Conservation (phyloP, 2,888 invertebrate genomes). For the Chaetogeoica ovagalla region DNA sequence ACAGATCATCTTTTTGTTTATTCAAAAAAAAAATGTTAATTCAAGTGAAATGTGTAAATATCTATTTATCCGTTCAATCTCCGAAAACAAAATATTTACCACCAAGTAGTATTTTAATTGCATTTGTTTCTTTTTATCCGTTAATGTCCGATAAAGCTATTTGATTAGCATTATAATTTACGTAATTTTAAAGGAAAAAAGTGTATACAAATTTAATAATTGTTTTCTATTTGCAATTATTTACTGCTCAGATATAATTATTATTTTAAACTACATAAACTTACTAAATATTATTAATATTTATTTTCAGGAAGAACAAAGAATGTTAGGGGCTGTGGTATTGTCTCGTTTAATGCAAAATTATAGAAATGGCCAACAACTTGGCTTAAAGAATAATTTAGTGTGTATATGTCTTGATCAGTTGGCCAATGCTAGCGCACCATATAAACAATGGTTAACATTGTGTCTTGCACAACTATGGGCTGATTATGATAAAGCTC, state of each 20-base stretch:
- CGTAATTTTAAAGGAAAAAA: neutral
- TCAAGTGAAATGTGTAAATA: neutral
- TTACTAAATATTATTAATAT: slow-evolving; percentile 13
- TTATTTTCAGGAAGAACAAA: slow-evolving; percentile 71
- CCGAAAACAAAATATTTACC: neutral
- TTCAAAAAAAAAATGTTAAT: neutral
- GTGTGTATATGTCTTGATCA: slow-evolving; percentile 92
- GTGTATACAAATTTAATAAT: neutral
- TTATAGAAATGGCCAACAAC: slow-evolving; percentile 85
- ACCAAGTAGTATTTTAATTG: neutral
- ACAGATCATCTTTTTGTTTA: neutral
- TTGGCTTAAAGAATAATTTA: slow-evolving; percentile 84
- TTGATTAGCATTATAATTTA: neutral
- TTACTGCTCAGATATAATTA: neutral
- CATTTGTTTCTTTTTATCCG: neutral
- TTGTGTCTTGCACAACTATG: slow-evolving; percentile 89
- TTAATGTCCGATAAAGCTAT: neutral
- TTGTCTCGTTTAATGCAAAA: slow-evolving; percentile 90
- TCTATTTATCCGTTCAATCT: neutral
- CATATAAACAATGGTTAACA: slow-evolving; percentile 84
- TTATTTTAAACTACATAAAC: neutral
- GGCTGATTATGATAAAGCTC: slow-evolving; percentile 83
- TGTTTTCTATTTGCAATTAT: neutral
- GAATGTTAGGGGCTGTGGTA: slow-evolving; percentile 94
- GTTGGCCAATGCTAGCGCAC: slow-evolving; percentile 70